Base-by-base conservation (phyloP, 2,113 vertebrate genomes). In the Oxygymnocypris stewartii region DNA sequence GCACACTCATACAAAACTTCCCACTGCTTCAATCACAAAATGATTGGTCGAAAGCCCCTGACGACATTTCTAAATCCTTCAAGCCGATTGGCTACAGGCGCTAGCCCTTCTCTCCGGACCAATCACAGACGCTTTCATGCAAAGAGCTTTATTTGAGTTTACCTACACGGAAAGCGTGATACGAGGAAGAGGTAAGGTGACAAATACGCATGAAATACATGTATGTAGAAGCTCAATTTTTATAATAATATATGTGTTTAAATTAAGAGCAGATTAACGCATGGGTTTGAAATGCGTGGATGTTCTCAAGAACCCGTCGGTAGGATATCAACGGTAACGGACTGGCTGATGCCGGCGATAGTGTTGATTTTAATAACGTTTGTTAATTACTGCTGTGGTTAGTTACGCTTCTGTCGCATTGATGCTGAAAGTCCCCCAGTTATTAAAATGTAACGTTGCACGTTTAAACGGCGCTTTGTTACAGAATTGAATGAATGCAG, bases 91-190 rank as follows among this genome's bases (percentile, higher is more conserved):
- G 94, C 85, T 1, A 0, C 57, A 5, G 0, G 1, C 2, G 12
- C 6, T 5, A 0, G 28, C 63, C 44, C n/a, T 35, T 1, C 18
- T 40, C 59, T 51, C 18, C 23, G 1, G 51, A 78, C 94, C 94
- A 95, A 94, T 93, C 92, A 89, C 25, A 81, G 4, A 44, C 31
- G 0, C 14, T 0, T 37, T 94, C 93, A 83, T 79, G 91, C 35
- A 78, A 85, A 79, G 84, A 9, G 94, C 94, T 89, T 94, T 95
- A 93, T 95, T 95, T 95, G 94, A 95, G 91, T 95, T 93, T 54
- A 79, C 40, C 51, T 63, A 6, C 82, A 35, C 28, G 76, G 40
- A 65, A 37, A 35, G 91, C 85, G 77, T 47, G 42, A 13, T 25
- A 75, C 25, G 9, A 67, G 37, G 13, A 28, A 47, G 73, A 63